Percentiles rank a stretch among this genome's conserved stretches.
phyloP scores from a whole-genome alignment of 2,797 vertebrate genomes.

The Erethizon dorsatum region DNA sequence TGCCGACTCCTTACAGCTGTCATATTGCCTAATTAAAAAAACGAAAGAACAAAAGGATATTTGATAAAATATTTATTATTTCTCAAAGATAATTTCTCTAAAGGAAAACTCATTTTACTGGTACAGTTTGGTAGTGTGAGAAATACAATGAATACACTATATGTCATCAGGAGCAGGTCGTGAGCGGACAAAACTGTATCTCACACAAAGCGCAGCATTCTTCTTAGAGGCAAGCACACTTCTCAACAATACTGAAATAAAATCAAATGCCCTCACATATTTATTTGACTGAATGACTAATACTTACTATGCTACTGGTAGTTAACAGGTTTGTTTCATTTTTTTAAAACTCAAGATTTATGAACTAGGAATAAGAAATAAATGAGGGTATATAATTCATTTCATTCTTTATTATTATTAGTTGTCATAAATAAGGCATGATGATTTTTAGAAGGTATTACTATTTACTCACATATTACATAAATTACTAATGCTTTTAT shows the following conservation, averaged over 20 bases:
- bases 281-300: conserved; percentile 47
- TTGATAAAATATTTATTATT: conserved; percentile 16
- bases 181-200: background rate
- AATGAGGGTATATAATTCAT: background rate
- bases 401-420: conserved; percentile 1
- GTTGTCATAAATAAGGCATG: conserved; percentile 33
- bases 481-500: conserved; percentile 25
- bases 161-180: background rate
- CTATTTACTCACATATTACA: background rate
- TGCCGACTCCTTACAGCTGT: background rate
- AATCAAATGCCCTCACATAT: conserved; percentile 5
- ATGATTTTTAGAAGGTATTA: background rate
- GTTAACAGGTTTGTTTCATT: background rate
- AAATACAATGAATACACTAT: background rate
- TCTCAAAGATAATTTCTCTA: conserved; percentile 31
- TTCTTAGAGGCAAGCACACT: conserved; percentile 18
- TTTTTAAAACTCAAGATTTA: background rate
- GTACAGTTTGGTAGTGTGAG: background rate
- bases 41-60: background rate
- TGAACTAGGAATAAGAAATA: conserved; percentile 3
- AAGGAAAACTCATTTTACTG: conserved; percentile 7
- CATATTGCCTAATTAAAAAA: conserved; percentile 28
- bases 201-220: background rate
- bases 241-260: background rate
- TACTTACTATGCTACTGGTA: background rate